Evolutionary conservation across 2,888 invertebrate species (phyloP).

Genomic region (Drosophila acutilabella): DNA sequence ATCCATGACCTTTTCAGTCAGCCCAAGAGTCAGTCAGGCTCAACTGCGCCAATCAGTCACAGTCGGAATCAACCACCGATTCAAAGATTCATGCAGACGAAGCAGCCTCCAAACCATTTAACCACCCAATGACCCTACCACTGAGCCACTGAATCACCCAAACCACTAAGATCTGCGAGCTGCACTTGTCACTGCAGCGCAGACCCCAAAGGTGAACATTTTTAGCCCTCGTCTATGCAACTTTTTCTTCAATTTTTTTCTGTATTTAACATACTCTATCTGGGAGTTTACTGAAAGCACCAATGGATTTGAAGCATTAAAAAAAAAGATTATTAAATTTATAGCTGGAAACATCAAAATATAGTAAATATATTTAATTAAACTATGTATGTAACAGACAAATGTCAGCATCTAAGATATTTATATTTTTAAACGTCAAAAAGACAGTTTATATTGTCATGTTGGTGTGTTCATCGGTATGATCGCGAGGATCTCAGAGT

Average conservation of each 20-base stretch:
- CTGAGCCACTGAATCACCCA: constrained; percentile 13
- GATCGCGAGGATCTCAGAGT: too few species aligned
- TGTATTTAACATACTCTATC: constrained; percentile 7
- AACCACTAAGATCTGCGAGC: constrained; percentile 39
- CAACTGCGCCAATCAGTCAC: constrained; percentile 80
- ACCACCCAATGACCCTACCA: constrained; percentile 1
- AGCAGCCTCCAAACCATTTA: constrained; percentile 3
- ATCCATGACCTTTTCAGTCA: constrained; percentile 78
- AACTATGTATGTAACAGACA: too few species aligned
- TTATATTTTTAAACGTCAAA: neutral
- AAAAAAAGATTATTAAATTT: neutral
- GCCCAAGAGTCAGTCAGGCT: constrained; percentile 73
- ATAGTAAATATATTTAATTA: too few species aligned
- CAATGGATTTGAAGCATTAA: neutral
- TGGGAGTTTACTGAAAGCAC: neutral
- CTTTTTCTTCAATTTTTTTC: constrained; percentile 11
- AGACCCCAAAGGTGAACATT: constrained; percentile 50
- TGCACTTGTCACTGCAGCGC: constrained; percentile 73
- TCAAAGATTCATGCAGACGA: constrained; percentile 40
- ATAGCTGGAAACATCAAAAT: neutral
- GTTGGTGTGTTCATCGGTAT: too few species aligned
- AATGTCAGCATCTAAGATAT: neutral
- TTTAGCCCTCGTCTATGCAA: constrained; percentile 16
- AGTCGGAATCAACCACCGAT: constrained; percentile 77
- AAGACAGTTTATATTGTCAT: too few species aligned